Percentiles rank a stretch among this genome's conserved stretches.
Conservation (phyloP, 2,113 vertebrate genomes). For the Cromileptes altivelis region DNA sequence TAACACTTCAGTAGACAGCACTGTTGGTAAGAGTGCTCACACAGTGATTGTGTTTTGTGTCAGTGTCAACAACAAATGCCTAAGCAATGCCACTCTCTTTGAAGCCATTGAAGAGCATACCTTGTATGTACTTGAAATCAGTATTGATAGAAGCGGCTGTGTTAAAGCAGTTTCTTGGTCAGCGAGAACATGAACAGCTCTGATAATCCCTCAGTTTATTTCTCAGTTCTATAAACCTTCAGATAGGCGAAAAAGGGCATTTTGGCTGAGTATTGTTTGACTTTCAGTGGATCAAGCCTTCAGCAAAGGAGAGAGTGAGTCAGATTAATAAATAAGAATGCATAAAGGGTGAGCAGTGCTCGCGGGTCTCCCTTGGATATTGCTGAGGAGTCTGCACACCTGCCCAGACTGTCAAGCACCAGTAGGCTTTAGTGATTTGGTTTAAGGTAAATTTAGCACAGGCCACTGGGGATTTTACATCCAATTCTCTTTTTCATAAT, state of each 20-base stretch:
- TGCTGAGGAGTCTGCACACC: constrained; percentile 72
- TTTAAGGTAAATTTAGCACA: constrained; percentile 85
- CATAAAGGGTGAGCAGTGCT: constrained; percentile 72
- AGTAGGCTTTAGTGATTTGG: constrained; percentile 83
- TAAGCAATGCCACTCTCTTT: constrained; percentile 2
- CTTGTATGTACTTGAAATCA: constrained; percentile 8
- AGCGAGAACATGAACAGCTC: constrained; percentile 7
- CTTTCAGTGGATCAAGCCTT: constrained; percentile 61
- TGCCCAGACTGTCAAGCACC: constrained; percentile 82
- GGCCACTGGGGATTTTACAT: constrained; percentile 79
- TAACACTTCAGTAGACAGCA: constrained; percentile 76
- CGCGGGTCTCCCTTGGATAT: constrained; percentile 72
- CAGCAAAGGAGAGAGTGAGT: constrained; percentile 62
- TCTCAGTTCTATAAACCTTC: neutral
- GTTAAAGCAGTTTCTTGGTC: constrained; percentile 14
- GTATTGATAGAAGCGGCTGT: constrained; percentile 10
- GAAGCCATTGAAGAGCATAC: neutral
- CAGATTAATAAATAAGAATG: constrained; percentile 81
- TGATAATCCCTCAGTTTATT: constrained; percentile 6
- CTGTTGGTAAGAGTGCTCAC: constrained; percentile 49
- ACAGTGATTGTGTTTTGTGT: constrained; percentile 59
- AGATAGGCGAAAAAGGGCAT: neutral
- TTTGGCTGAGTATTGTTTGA: constrained; percentile 58
- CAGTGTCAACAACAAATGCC: constrained; percentile 51
- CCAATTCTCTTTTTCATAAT: constrained; percentile 79